Percentiles rank a stretch among this genome's conserved stretches.
Evolutionary conservation across 2,888 invertebrate genomes (phyloP).

Genomic region (Melanostoma mellinum): DNA sequence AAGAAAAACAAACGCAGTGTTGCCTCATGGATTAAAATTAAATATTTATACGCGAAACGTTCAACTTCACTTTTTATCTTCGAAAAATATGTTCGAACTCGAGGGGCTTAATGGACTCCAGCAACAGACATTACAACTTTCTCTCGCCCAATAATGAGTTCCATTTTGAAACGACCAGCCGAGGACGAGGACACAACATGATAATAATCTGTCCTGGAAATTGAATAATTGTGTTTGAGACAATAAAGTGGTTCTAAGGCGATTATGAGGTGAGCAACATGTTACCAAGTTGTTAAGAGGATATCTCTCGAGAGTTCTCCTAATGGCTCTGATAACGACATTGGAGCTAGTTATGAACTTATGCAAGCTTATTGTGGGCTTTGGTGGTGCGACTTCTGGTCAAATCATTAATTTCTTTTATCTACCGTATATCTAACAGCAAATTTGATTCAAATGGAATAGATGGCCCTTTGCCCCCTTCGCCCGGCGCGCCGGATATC

Average conservation of each 20-base stretch:
- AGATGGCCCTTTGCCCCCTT: neutral
- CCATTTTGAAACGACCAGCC: neutral
- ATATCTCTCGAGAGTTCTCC: slow-evolving; percentile 6
- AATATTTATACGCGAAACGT: neutral
- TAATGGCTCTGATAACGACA: slow-evolving; percentile 23
- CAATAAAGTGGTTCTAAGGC: slow-evolving; percentile 3
- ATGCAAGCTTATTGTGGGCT: slow-evolving; percentile 1
- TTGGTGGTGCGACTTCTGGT: neutral
- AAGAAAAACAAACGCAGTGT: neutral
- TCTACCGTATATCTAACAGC: neutral
- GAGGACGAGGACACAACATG: neutral
- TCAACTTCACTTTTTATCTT: neutral
- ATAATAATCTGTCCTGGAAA: neutral
- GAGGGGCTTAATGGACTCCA: neutral
- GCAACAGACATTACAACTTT: slow-evolving; percentile 2
- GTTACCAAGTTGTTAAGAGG: slow-evolving; percentile 23
- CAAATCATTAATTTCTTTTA: neutral
- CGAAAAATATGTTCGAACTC: neutral
- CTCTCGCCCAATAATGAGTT: slow-evolving; percentile 18
- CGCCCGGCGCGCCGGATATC: neutral
- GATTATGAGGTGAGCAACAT: neutral
- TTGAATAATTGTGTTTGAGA: slow-evolving; percentile 16
- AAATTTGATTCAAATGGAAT: slow-evolving; percentile 17
- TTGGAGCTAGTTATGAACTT: slow-evolving; percentile 14
- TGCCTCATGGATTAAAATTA: slow-evolving; percentile 2